A percentile compares a stretch with the other conserved stretches of the same genome.
Conservation (phyloP, 2,888 invertebrate species). For the Watsonalla binaria region DNA sequence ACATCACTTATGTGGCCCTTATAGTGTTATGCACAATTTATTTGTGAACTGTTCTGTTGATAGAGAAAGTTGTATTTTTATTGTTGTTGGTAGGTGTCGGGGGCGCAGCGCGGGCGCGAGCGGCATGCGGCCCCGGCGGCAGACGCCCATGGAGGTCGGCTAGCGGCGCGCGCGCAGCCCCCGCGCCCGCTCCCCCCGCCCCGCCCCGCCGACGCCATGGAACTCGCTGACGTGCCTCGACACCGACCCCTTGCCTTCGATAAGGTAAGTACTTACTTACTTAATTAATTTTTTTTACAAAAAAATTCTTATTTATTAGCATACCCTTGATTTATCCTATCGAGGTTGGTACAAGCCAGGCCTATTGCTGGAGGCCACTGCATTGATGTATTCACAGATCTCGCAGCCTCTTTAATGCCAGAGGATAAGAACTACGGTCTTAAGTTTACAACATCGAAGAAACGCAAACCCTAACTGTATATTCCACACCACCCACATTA, state of each 20-base stretch:
- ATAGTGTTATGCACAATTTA: background rate
- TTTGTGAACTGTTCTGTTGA: background rate
- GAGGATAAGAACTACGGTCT: too few relatives aligned
- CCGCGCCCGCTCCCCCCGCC: conserved; percentile 83
- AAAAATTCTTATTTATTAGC: too few relatives aligned
- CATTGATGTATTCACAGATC: too few relatives aligned
- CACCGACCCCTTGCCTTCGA: conserved; percentile 86
- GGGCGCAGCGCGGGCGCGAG: conserved; percentile 87
- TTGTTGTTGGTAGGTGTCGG: conserved; percentile 80
- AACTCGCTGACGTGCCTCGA: conserved; percentile 73
- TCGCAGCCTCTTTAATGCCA: too few relatives aligned
- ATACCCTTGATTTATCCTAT: too few relatives aligned
- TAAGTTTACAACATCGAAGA: too few relatives aligned
- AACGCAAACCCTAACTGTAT: too few relatives aligned
- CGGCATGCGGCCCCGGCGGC: conserved; percentile 90
- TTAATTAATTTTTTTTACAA: too few relatives aligned
- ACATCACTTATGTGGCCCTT: too few relatives aligned
- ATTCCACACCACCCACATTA: too few relatives aligned
- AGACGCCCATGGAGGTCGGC: conserved; percentile 92
- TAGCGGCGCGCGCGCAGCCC: conserved; percentile 79
- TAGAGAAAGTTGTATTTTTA: background rate
- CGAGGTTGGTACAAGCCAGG: too few relatives aligned
- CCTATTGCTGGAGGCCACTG: too few relatives aligned
- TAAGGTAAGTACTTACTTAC: conserved; percentile 76
- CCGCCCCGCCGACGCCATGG: conserved; percentile 82